A percentile compares a stretch with the other conserved stretches of the same genome.
These are phyloP conservation scores for Drosophila macrospina DNA, from an alignment of 2,888 invertebrate species.

Conservation along the genomic window DNA sequence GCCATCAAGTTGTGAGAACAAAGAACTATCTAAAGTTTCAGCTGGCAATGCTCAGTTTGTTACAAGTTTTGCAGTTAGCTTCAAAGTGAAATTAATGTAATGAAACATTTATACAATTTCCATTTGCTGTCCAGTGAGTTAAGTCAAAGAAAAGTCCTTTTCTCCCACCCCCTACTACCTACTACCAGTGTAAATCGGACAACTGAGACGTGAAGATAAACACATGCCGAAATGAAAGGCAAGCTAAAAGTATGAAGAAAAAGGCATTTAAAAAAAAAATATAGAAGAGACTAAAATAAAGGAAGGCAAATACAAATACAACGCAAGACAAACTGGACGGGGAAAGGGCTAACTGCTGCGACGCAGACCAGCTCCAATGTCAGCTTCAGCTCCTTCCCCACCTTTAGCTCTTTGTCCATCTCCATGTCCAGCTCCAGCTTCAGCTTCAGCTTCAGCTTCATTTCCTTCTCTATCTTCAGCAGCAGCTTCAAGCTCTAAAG, in stretches of 20 bases:
- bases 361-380: conserved; percentile 9
- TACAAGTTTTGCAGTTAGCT: conserved; percentile 21
- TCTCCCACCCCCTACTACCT: too few species aligned
- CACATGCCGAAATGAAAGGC: conserved; percentile 47
- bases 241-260: conserved; percentile 17
- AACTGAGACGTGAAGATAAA: conserved; percentile 64
- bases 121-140: conserved; percentile 36
- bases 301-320: conserved; percentile 13
- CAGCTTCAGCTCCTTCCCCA: conserved; percentile 1
- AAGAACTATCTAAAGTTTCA: conserved; percentile 19
- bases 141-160: conserved; percentile 36
- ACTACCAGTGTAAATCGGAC: conserved; percentile 37
- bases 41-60: conserved; percentile 24
- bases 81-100: conserved; percentile 70
- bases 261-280: conserved; percentile 24
- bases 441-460: background rate
- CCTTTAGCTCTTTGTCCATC: background rate
- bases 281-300: background rate
- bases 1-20: background rate
- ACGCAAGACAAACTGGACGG: conserved; percentile 49
- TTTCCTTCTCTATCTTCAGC: background rate
- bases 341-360: conserved; percentile 42
- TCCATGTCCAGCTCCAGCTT: background rate
- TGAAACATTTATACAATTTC: conserved; percentile 70
- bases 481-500: conserved; percentile 4